These are phyloP conservation scores for Pachliopta kotzebuea DNA, from an alignment of 2,888 invertebrate species.

Conservation along the genomic window DNA sequence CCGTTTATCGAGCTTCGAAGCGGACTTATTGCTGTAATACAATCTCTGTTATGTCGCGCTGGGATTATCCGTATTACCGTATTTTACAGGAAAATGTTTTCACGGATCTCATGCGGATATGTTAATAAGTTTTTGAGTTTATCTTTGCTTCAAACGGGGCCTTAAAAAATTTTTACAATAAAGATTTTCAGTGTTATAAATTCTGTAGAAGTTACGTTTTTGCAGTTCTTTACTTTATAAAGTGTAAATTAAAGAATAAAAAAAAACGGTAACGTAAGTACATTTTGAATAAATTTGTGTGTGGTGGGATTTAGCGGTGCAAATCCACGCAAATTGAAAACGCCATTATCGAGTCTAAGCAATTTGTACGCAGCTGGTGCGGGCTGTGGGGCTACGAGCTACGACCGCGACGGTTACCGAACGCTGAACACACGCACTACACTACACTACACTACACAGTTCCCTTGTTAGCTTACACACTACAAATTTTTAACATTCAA, in stretches of 20 bases:
- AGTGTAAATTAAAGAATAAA: not conserved
- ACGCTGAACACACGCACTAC: no score
- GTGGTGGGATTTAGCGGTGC: constrained; percentile 53
- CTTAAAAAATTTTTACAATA: not conserved
- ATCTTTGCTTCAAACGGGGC: not conserved
- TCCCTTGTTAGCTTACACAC: not conserved
- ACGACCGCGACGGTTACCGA: constrained; percentile 24
- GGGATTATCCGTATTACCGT: constrained; percentile 69
- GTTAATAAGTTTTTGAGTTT: constrained; percentile 29
- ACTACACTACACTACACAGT: constrained; percentile 11
- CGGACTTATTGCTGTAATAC: constrained; percentile 75
- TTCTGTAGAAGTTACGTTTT: not conserved
- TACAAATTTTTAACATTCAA: not conserved
- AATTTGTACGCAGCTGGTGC: constrained; percentile 76
- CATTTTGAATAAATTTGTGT: constrained; percentile 34
- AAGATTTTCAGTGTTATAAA: no score
- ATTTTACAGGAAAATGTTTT: constrained; percentile 52
- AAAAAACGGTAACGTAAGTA: constrained; percentile 9
- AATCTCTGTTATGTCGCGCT: constrained; percentile 75
- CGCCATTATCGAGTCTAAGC: constrained; percentile 76
- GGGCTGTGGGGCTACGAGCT: constrained; percentile 40
- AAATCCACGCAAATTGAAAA: constrained; percentile 77
- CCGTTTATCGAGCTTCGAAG: constrained; percentile 67
- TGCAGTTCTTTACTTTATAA: not conserved
- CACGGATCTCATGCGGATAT: constrained; percentile 31